Evolutionary conservation across 2,888 invertebrate species (phyloP).

Genomic region (Eucera pruinosa): DNA sequence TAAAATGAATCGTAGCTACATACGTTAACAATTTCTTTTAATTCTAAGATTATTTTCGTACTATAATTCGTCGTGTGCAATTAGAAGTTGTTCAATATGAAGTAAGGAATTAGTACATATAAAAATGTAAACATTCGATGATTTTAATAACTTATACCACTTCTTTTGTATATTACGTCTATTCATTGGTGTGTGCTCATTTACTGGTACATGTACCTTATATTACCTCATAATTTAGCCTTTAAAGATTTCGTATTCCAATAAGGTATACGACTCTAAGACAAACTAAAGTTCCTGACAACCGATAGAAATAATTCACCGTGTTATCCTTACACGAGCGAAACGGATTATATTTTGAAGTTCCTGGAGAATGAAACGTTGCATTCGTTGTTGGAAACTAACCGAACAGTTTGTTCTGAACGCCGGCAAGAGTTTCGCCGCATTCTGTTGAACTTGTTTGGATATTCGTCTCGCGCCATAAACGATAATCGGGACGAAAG

Average conservation of each 20-base stretch:
- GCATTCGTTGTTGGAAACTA: slow-evolving; percentile 9
- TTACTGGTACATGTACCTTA: too few relatives aligned
- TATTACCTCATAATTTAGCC: too few relatives aligned
- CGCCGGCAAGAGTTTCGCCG: slow-evolving; percentile 7
- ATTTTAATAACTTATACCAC: too few relatives aligned
- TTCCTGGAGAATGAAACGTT: not conserved
- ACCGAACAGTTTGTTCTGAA: slow-evolving; percentile 15
- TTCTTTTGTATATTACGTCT: too few relatives aligned
- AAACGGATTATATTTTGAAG: slow-evolving; percentile 5
- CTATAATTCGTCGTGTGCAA: too few relatives aligned
- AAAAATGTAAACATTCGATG: too few relatives aligned
- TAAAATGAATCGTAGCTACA: too few relatives aligned
- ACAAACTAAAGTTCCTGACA: not conserved
- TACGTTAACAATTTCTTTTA: too few relatives aligned
- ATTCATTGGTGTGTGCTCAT: too few relatives aligned
- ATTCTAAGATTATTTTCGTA: too few relatives aligned
- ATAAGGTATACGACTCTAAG: not conserved
- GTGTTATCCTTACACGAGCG: not conserved
- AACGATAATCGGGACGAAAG: slow-evolving; percentile 58
- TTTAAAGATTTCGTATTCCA: not conserved
- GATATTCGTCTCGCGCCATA: slow-evolving; percentile 53
- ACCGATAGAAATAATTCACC: not conserved
- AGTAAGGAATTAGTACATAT: too few relatives aligned
- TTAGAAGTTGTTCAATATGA: too few relatives aligned
- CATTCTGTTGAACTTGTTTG: slow-evolving; percentile 43